A percentile compares a stretch with the other conserved stretches of the same genome.
phyloP scores from a whole-genome alignment of 2,888 invertebrate species.

The Malthinus flaveolus region DNA sequence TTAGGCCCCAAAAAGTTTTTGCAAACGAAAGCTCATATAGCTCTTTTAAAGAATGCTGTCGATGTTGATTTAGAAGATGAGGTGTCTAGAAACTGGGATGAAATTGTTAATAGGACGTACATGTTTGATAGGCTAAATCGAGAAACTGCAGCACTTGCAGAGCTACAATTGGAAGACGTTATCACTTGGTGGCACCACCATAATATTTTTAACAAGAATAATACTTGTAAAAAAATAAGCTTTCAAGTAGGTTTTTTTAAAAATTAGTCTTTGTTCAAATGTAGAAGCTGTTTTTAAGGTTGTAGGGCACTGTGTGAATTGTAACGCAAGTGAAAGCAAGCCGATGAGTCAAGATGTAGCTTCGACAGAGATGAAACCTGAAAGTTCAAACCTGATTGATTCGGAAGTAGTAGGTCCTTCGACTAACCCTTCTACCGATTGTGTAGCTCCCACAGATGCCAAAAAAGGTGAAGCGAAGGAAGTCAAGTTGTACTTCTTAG shows the following conservation, averaged over 20 bases:
- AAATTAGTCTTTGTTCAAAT: constrained; percentile 43
- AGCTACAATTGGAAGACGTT: constrained; percentile 57
- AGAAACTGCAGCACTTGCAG: constrained; percentile 65
- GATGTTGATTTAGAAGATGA: constrained; percentile 82
- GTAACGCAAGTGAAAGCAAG: no score
- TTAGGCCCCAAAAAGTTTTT: constrained; percentile 65
- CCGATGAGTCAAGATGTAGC: no score
- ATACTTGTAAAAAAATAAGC: constrained; percentile 56
- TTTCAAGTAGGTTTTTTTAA: constrained; percentile 68
- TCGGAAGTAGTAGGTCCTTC: no score
- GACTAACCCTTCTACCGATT: no score
- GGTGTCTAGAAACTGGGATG: constrained; percentile 75
- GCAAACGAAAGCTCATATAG: constrained; percentile 67
- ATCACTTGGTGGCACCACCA: constrained; percentile 59
- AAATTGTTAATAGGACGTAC: constrained; percentile 73
- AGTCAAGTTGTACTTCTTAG: no score
- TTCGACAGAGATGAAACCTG: no score
- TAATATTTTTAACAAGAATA: constrained; percentile 56
- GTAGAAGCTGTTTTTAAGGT: no score
- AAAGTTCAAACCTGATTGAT: no score
- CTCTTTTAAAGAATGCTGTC: constrained; percentile 73
- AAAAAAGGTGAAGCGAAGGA: constrained; percentile 59
- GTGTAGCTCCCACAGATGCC: no score
- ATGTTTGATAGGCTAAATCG: constrained; percentile 73
- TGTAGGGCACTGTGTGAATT: no score